These are phyloP conservation scores for Chirona hameri DNA, from an alignment of 2,888 invertebrate genomes.

Conservation along the genomic window DNA sequence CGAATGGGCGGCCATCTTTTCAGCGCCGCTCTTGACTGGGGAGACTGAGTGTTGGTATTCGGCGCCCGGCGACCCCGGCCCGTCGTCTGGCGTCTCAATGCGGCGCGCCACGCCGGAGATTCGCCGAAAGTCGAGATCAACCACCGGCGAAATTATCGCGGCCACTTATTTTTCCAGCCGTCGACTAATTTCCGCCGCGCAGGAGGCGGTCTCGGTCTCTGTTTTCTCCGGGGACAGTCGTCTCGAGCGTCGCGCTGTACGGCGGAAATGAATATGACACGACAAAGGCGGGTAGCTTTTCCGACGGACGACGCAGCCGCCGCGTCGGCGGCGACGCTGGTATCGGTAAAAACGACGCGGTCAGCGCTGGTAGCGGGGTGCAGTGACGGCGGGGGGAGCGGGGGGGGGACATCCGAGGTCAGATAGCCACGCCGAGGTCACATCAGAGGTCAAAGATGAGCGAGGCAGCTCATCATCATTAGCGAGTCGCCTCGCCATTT, in stretches of 20 bases:
- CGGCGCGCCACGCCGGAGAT: neutral
- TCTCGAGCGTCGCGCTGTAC: neutral
- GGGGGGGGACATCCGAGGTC: no score
- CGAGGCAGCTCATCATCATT: no score
- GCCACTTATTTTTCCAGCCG: neutral
- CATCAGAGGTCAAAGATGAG: no score
- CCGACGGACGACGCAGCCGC: neutral
- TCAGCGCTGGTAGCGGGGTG: no score
- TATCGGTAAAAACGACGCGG: neutral
- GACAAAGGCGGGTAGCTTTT: neutral
- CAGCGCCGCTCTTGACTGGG: neutral
- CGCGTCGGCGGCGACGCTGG: neutral
- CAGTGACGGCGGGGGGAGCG: no score
- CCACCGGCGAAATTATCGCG: neutral
- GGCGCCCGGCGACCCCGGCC: neutral
- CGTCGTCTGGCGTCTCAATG: neutral
- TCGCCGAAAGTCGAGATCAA: no score
- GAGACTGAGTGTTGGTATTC: neutral
- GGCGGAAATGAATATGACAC: neutral
- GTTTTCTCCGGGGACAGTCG: neutral
- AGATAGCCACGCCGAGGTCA: no score
- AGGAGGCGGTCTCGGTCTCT: neutral
- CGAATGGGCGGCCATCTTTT: conserved; percentile 6
- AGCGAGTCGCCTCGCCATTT: no score
- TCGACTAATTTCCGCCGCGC: neutral